Evolutionary conservation across 2,888 invertebrate species (phyloP).

Genomic region (Torymus aiolomorphi): DNA sequence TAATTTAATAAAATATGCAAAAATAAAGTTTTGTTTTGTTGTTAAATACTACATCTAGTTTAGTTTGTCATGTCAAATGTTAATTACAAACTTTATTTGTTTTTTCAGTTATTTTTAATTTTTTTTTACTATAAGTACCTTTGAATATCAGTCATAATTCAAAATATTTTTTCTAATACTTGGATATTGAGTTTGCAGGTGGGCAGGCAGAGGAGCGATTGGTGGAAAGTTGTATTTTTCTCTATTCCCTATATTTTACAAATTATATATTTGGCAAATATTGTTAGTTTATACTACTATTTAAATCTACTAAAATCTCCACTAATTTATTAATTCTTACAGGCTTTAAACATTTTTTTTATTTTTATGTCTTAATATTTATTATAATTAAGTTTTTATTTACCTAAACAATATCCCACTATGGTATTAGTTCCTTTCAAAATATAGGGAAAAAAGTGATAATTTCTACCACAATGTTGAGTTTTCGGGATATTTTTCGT

Average conservation of each 20-base stretch:
- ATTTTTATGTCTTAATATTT: slow-evolving; percentile 37
- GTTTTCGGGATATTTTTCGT: slow-evolving; percentile 36
- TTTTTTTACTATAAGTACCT: neutral
- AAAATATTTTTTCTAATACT: slow-evolving; percentile 60
- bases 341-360: slow-evolving; percentile 57
- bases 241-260: slow-evolving; percentile 48
- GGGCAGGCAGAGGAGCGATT: slow-evolving; percentile 64
- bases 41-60: too few relatives aligned
- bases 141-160: slow-evolving; percentile 48
- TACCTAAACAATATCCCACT: slow-evolving; percentile 51
- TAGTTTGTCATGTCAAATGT: too few relatives aligned
- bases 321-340: slow-evolving; percentile 68
- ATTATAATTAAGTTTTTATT: slow-evolving; percentile 44
- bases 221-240: slow-evolving; percentile 60
- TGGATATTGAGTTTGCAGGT: slow-evolving; percentile 73
- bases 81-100: too few relatives aligned
- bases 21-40: too few relatives aligned
- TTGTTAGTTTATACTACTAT: slow-evolving; percentile 49
- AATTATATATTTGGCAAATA: slow-evolving; percentile 53
- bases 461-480: slow-evolving; percentile 40
- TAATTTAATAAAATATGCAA: too few relatives aligned
- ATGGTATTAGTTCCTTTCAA: slow-evolving; percentile 49
- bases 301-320: slow-evolving; percentile 57
- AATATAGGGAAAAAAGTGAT: slow-evolving; percentile 47
- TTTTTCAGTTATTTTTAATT: too few relatives aligned